Evolutionary conservation across 2,888 invertebrate species (phyloP).

Genomic region (Orthosia incerta): DNA sequence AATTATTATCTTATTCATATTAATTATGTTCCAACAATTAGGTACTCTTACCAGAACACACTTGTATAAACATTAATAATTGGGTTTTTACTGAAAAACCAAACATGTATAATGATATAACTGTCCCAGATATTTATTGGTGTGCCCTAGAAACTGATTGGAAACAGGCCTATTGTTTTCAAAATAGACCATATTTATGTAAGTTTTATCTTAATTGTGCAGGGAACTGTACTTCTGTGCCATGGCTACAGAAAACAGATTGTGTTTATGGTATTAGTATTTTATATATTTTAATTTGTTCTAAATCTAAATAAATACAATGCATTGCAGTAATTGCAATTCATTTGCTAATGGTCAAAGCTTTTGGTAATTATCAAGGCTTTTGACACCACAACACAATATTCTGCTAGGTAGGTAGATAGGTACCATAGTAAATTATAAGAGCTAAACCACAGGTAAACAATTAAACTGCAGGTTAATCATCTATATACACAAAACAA

Average conservation of each 20-base stretch:
- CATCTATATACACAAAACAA: not conserved
- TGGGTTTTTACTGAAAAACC: constrained; percentile 30
- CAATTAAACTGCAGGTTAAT: not conserved
- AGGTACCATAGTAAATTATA: not conserved
- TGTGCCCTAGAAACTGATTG: constrained; percentile 48
- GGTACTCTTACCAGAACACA: constrained; percentile 19
- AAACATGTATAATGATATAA: constrained; percentile 38
- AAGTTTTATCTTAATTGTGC: constrained; percentile 61
- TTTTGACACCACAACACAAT: constrained; percentile 1
- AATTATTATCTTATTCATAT: not conserved
- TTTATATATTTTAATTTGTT: not conserved
- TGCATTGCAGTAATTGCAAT: not conserved
- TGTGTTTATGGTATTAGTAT: not conserved
- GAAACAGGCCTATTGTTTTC: constrained; percentile 59
- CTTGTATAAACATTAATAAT: constrained; percentile 49
- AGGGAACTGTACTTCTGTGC: constrained; percentile 37
- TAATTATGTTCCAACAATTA: not conserved
- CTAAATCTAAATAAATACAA: not conserved
- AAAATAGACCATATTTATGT: constrained; percentile 50
- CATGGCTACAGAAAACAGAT: constrained; percentile 19
- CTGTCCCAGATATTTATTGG: constrained; percentile 51
- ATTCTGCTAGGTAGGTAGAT: no score
- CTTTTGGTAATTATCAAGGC: constrained; percentile 11
- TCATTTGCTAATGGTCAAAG: not conserved
- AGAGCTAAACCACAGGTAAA: no score